phyloP scores from a whole-genome alignment of 2,113 vertebrate genomes.

The Gymnobelideus leadbeateri region DNA sequence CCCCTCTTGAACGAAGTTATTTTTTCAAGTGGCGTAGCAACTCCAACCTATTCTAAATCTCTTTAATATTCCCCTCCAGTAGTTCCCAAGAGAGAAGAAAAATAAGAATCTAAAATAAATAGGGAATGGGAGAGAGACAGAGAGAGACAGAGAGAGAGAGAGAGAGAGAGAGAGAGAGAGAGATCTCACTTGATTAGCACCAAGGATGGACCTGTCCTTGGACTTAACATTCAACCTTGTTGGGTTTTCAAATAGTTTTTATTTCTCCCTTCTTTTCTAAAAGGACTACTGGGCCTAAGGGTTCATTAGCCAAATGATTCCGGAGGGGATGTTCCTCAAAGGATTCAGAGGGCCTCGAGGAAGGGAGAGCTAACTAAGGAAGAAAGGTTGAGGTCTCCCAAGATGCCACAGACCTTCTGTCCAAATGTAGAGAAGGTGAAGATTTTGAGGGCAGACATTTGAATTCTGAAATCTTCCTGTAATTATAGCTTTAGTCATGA shows the following conservation, averaged over 20 bases:
- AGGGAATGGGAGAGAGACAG: neutral
- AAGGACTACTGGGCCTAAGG: neutral
- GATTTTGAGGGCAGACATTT: conserved; percentile 46
- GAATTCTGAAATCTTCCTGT: conserved; percentile 72
- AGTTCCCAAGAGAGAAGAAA: conserved; percentile 39
- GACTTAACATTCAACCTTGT: neutral
- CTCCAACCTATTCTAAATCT: neutral
- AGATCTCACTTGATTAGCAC: neutral
- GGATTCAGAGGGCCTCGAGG: neutral
- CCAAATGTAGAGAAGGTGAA: conserved; percentile 47
- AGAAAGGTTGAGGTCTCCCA: neutral
- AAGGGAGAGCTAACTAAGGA: neutral
- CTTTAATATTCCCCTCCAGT: neutral
- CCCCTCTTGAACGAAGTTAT: neutral
- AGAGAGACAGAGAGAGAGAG: neutral
- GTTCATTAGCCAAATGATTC: conserved; percentile 16
- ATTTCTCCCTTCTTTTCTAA: neutral
- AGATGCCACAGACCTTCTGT: neutral
- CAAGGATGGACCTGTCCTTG: neutral
- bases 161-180: neutral
- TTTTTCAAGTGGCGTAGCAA: conserved; percentile 17
- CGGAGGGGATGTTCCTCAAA: neutral
- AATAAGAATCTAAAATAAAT: neutral
- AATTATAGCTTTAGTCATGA: conserved; percentile 80
- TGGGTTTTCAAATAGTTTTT: neutral